phyloP scores from a whole-genome alignment of 2,113 vertebrate genomes.

The Lampris incognitus region DNA sequence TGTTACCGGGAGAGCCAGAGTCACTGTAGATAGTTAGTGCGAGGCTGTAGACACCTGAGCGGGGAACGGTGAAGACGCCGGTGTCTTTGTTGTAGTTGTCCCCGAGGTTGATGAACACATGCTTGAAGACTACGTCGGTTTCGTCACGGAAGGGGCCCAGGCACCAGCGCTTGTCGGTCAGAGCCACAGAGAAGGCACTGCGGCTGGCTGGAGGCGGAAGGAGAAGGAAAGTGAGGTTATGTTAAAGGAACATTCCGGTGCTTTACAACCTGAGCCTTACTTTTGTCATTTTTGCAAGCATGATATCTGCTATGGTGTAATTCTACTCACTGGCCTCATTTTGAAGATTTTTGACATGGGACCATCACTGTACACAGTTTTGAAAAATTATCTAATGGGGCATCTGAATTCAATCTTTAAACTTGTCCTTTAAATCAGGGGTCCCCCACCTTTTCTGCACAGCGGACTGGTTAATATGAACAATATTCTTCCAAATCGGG shows the following conservation, averaged over 20 bases:
- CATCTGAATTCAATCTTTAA: too few species aligned
- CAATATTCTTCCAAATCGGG: too few species aligned
- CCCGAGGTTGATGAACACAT: constrained; percentile 76
- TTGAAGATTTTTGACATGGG: too few species aligned
- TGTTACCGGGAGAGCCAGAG: not conserved
- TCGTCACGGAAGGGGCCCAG: constrained; percentile 38
- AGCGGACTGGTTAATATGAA: too few species aligned
- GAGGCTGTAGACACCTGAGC: constrained; percentile 77
- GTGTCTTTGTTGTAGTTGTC: constrained; percentile 45
- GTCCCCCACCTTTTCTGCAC: too few species aligned
- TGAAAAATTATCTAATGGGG: too few species aligned
- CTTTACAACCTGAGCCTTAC: too few species aligned
- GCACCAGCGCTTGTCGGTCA: constrained; percentile 43
- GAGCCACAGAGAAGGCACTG: constrained; percentile 79
- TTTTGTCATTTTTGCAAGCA: too few species aligned
- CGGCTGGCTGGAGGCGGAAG: constrained; percentile 66
- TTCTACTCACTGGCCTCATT: too few species aligned
- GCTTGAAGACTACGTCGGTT: constrained; percentile 43
- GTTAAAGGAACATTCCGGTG: not conserved
- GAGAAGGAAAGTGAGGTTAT: not conserved
- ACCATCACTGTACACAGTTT: too few species aligned
- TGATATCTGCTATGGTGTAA: too few species aligned
- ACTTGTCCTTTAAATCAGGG: too few species aligned
- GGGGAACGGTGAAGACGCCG: constrained; percentile 71
- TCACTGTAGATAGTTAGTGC: constrained; percentile 74